phyloP scores from a whole-genome alignment of 1,140 invertebrate genomes.

The Sinella curviseta region DNA sequence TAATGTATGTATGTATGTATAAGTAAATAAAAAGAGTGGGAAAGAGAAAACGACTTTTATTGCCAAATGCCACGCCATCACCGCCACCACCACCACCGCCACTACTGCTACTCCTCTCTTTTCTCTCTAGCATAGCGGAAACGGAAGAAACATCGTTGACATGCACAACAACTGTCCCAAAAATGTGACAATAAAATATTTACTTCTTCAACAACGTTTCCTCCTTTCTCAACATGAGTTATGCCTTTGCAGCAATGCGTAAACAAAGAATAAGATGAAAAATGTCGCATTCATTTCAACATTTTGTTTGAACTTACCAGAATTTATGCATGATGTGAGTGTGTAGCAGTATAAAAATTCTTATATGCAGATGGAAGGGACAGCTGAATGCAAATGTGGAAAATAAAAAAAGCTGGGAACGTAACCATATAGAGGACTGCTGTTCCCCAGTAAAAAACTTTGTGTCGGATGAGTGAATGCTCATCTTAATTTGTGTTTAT shows the following conservation, averaged over 20 bases:
- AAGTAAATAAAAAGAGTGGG: slow-evolving; percentile 6
- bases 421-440: not conserved
- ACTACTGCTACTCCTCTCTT: not conserved
- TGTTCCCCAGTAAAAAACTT: no score
- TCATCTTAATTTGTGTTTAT: no score
- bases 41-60: slow-evolving; percentile 13
- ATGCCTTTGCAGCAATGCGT: slow-evolving; percentile 18
- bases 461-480: no score
- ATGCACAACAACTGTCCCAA: slow-evolving; percentile 27
- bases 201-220: slow-evolving; percentile 20
- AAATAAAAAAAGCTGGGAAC: not conserved
- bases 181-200: slow-evolving; percentile 28
- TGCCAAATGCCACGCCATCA: slow-evolving; percentile 20
- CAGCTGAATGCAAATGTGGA: not conserved
- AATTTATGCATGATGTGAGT: no score
- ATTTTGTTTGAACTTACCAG: no score
- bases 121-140: slow-evolving; percentile 1
- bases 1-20: not conserved
- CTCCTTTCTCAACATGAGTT: slow-evolving; percentile 7
- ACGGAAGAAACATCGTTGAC: slow-evolving; percentile 23
- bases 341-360: no score
- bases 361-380: not conserved
- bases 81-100: not conserved
- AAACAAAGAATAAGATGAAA: slow-evolving; percentile 17
- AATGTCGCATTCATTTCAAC: not conserved